These are phyloP conservation scores for Zophobas atratus DNA, from an alignment of 1,140 invertebrate genomes.

Conservation along the genomic window DNA sequence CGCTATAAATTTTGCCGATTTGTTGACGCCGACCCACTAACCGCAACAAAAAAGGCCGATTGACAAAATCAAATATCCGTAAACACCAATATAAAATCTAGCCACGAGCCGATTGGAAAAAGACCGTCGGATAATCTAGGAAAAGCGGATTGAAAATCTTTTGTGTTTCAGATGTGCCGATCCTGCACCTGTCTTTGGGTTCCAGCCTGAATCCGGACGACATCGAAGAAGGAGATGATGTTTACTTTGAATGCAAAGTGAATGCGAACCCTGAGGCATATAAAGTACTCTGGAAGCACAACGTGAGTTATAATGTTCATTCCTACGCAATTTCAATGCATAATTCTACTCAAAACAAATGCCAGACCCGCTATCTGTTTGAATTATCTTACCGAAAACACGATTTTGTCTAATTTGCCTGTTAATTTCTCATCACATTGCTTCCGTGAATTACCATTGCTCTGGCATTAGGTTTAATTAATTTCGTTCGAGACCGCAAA, in stretches of 20 bases:
- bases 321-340: constrained; percentile 50
- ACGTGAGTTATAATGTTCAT: constrained; percentile 78
- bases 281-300: constrained; percentile 93
- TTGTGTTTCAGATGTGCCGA: constrained; percentile 79
- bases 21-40: constrained; percentile 3
- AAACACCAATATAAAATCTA: constrained; percentile 58
- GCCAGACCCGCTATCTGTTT: constrained; percentile 22
- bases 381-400: constrained; percentile 34
- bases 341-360: constrained; percentile 44
- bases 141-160: constrained; percentile 57
- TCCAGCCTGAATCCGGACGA: constrained; percentile 89
- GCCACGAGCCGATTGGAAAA: constrained; percentile 52
- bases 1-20: constrained; percentile 1
- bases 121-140: constrained; percentile 53
- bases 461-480: constrained; percentile 22
- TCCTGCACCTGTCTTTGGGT: constrained; percentile 81
- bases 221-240: constrained; percentile 92
- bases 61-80: constrained; percentile 51
- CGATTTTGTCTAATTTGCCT: constrained; percentile 45
- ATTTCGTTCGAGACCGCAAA: constrained; percentile 20
- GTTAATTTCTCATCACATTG: constrained; percentile 47
- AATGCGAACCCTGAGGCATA: constrained; percentile 88
- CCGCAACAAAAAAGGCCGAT: constrained; percentile 12
- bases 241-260: constrained; percentile 92
- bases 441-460: constrained; percentile 28